Conservation (phyloP, 2,888 invertebrate species). For the Lutraria lutraria region DNA sequence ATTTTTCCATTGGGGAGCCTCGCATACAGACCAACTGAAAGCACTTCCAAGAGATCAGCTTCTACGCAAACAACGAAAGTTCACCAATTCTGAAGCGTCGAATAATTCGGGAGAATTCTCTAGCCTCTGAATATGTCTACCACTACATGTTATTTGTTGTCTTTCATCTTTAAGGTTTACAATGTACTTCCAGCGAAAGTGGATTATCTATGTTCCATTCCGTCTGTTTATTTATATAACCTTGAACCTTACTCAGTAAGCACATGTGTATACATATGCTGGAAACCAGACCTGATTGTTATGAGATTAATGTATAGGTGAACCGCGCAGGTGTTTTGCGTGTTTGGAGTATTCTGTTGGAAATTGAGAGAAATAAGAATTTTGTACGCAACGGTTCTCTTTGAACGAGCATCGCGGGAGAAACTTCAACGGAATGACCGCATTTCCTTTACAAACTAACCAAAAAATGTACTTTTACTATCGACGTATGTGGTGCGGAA, state of each 20-base stretch:
- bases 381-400: not conserved
- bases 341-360: not conserved
- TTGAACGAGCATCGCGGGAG: not conserved
- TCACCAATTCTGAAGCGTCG: too few species aligned
- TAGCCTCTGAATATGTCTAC: not conserved
- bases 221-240: conserved; percentile 13
- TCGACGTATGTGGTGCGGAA: too few species aligned
- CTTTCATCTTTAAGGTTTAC: not conserved
- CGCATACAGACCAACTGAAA: too few species aligned
- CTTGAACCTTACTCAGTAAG: not conserved
- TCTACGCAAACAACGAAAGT: too few species aligned
- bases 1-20: too few species aligned
- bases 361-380: not conserved
- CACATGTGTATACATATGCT: not conserved
- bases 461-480: too few species aligned
- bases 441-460: too few species aligned
- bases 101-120: too few species aligned
- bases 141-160: not conserved
- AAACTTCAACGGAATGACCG: not conserved
- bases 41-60: too few species aligned
- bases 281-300: conserved; percentile 19
- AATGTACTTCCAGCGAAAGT: not conserved
- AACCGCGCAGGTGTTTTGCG: not conserved
- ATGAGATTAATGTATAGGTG: not conserved
- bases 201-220: conserved; percentile 4